Percentiles rank a stretch among this genome's conserved stretches.
These are phyloP conservation scores for Melanostoma scalare DNA, from an alignment of 2,888 invertebrate species.

Conservation along the genomic window DNA sequence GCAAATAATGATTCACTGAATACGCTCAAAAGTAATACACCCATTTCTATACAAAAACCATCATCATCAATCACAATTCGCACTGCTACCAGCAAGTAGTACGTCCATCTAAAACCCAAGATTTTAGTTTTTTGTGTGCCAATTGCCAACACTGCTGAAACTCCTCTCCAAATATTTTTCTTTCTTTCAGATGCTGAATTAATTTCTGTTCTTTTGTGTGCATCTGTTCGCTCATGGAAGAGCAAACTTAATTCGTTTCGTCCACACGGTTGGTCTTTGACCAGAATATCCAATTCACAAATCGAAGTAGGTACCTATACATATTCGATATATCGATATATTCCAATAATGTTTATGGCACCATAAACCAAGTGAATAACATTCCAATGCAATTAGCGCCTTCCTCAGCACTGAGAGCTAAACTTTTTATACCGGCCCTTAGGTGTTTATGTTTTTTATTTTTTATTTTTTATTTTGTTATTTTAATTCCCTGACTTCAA, in stretches of 20 bases:
- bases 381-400: conserved; percentile 71
- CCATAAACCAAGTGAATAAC: conserved; percentile 69
- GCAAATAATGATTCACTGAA: conserved; percentile 68
- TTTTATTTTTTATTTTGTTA: conserved; percentile 49
- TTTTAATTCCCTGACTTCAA: conserved; percentile 12
- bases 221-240: conserved; percentile 23
- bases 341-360: conserved; percentile 73
- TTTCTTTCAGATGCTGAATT: conserved; percentile 30
- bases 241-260: conserved; percentile 47
- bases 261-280: conserved; percentile 19
- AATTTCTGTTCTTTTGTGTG: conserved; percentile 35
- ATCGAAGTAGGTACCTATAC: conserved; percentile 44
- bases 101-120: conserved; percentile 28
- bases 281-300: conserved; percentile 35
- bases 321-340: conserved; percentile 68
- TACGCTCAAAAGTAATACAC: conserved; percentile 60
- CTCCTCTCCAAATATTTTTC: conserved; percentile 47
- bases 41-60: conserved; percentile 60
- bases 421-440: conserved; percentile 55
- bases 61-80: conserved; percentile 69
- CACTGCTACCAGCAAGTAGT: conserved; percentile 63
- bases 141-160: neutral
- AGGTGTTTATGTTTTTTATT: conserved; percentile 62
- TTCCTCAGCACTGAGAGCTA: conserved; percentile 40
- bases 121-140: conserved; percentile 57